phyloP scores from a whole-genome alignment of 2,113 vertebrate species.

The Triplophysa rosa region DNA sequence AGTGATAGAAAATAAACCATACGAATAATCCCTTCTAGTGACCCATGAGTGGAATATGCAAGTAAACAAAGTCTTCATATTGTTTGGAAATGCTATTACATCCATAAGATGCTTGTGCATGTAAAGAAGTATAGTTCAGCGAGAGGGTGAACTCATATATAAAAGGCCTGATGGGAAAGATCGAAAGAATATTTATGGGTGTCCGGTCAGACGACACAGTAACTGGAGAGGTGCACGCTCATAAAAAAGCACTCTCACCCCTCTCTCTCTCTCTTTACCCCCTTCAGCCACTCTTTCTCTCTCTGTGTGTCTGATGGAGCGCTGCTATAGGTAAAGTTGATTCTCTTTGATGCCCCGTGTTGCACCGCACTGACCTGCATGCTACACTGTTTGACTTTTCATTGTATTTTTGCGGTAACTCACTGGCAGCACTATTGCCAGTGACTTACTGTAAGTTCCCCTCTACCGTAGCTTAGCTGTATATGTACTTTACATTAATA shows the following conservation, averaged over 20 bases:
- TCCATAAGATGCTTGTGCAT: not conserved
- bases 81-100: not conserved
- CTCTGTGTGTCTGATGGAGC: not conserved
- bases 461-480: too few relatives aligned
- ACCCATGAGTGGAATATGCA: too few relatives aligned
- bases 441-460: too few relatives aligned
- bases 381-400: too few relatives aligned
- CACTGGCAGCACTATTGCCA: too few relatives aligned
- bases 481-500: too few relatives aligned
- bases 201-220: slow-evolving; percentile 65
- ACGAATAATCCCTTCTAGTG: too few relatives aligned
- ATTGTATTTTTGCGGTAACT: too few relatives aligned
- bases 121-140: slow-evolving; percentile 32
- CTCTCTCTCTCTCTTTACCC: not conserved
- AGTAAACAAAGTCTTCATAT: not conserved
- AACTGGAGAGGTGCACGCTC: slow-evolving; percentile 67
- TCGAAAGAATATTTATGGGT: slow-evolving; percentile 63
- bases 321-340: not conserved
- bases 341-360: slow-evolving; percentile 38
- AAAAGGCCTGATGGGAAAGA: slow-evolving; percentile 26
- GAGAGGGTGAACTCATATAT: slow-evolving; percentile 8
- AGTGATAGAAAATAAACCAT: too few relatives aligned
- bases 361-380: slow-evolving; percentile 30
- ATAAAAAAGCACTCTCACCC: slow-evolving; percentile 68
- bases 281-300: too few relatives aligned